A percentile compares a stretch with the other conserved stretches of the same genome.
Conservation (phyloP, 2,888 invertebrate genomes). For the Mythimna lalbum region DNA sequence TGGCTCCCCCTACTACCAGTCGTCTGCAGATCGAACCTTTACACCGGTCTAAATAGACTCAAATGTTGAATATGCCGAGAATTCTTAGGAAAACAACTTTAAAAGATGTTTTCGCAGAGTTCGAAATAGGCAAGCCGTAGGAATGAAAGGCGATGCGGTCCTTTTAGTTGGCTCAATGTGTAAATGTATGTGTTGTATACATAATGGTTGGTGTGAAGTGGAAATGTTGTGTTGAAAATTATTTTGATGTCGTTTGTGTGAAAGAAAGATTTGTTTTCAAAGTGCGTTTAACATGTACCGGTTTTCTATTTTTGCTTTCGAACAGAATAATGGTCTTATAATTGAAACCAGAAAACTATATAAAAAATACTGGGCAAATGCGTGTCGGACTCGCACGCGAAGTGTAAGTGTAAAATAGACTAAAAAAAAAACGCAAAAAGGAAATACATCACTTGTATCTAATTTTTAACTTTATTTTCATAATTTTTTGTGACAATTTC, state of each 20-base stretch:
- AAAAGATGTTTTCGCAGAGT: slow-evolving; percentile 60
- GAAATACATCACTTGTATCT: too few species aligned
- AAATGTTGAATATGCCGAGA: slow-evolving; percentile 67
- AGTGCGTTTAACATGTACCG: too few species aligned
- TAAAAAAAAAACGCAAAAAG: too few species aligned
- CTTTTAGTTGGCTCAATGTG: slow-evolving; percentile 33
- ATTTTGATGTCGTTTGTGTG: slow-evolving; percentile 14
- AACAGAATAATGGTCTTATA: too few species aligned
- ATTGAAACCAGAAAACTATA: too few species aligned
- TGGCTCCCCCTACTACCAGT: slow-evolving; percentile 61
- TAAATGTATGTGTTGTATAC: slow-evolving; percentile 20
- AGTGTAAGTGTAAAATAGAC: too few species aligned
- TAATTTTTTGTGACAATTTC: not conserved
- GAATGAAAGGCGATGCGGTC: slow-evolving; percentile 34
- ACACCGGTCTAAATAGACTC: slow-evolving; percentile 75
- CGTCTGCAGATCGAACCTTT: slow-evolving; percentile 83
- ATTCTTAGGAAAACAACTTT: slow-evolving; percentile 72
- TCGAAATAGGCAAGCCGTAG: slow-evolving; percentile 54
- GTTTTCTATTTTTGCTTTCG: too few species aligned
- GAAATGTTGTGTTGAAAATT: slow-evolving; percentile 32
- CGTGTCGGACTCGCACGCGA: not conserved
- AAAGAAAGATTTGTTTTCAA: not conserved
- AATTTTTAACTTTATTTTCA: too few species aligned
- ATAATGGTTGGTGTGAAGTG: slow-evolving; percentile 18
- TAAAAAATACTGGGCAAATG: not conserved